These are phyloP conservation scores for Saccostrea echinata DNA, from an alignment of 1,140 invertebrate genomes.

Conservation along the genomic window DNA sequence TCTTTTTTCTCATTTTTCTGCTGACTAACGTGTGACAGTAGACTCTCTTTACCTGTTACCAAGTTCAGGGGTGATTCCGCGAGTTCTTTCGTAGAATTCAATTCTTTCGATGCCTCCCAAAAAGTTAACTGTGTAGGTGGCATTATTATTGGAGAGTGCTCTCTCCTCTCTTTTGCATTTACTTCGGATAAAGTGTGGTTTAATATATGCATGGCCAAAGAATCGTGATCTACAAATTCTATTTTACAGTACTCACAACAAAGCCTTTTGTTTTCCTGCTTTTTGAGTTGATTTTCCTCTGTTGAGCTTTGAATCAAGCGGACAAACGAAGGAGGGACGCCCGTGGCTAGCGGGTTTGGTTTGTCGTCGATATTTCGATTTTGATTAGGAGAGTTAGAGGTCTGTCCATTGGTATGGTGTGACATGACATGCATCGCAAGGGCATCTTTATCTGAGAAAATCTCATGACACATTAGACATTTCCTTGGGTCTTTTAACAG, in stretches of 20 bases:
- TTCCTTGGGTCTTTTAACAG: slow-evolving; percentile 27
- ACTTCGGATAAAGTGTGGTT: slow-evolving; percentile 41
- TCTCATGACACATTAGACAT: slow-evolving; percentile 66
- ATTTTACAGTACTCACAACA: slow-evolving; percentile 54
- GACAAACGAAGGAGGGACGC: neutral
- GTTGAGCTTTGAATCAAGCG: slow-evolving; percentile 4
- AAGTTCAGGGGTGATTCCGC: neutral
- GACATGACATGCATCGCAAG: slow-evolving; percentile 75
- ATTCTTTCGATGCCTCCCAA: neutral
- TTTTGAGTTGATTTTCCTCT: neutral
- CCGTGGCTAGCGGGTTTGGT: neutral
- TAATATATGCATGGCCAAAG: slow-evolving; percentile 59
- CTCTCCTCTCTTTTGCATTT: slow-evolving; percentile 23
- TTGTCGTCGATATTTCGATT: slow-evolving; percentile 2
- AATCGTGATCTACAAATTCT: slow-evolving; percentile 48
- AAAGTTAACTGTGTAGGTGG: neutral
- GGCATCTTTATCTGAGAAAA: slow-evolving; percentile 66
- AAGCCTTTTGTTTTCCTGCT: neutral
- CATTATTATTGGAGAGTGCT: neutral
- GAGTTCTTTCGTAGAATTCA: neutral
- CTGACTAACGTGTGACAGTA: neutral
- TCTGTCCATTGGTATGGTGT: slow-evolving; percentile 44
- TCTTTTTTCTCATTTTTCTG: neutral
- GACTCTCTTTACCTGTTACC: neutral
- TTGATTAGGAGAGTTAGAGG: neutral